These are phyloP conservation scores for Palythoa grandis DNA, from an alignment of 92 coral and sea anemone genomes.

Conservation along the genomic window DNA sequence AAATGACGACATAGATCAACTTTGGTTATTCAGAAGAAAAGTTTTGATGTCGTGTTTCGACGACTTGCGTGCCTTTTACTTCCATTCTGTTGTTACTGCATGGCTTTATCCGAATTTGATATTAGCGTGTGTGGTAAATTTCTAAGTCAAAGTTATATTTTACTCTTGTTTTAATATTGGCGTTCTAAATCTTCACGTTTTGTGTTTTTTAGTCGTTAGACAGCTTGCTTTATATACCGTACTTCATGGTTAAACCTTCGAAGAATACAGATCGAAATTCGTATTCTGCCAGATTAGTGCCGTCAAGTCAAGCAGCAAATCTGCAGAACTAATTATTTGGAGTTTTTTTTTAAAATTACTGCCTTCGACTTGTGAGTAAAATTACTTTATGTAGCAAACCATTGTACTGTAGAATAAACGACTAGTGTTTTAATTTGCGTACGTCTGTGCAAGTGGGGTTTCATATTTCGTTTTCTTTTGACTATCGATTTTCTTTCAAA, in stretches of 20 bases:
- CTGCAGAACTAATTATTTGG: neutral
- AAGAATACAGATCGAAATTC: neutral
- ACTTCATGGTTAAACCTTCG: neutral
- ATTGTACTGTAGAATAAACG: neutral
- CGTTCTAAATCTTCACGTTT: neutral
- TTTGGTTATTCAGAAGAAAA: neutral
- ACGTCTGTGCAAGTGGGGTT: neutral
- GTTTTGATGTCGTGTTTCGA: neutral
- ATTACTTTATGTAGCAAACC: neutral
- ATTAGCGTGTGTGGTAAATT: neutral
- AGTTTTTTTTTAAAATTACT: neutral
- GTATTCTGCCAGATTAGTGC: neutral
- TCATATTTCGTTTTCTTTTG: slow-evolving; percentile 22
- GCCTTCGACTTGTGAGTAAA: neutral
- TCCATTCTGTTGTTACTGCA: neutral
- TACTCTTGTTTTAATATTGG: neutral
- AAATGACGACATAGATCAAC: neutral
- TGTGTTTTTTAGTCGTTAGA: too few species aligned
- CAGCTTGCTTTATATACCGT: neutral
- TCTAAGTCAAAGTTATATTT: neutral
- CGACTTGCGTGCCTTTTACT: slow-evolving; percentile 15
- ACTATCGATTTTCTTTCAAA: slow-evolving; percentile 22
- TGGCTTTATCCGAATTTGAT: neutral
- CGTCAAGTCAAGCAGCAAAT: neutral
- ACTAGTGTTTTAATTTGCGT: neutral